Base-by-base conservation (phyloP, 2,888 invertebrate species). In the Loripinus fragilis region DNA sequence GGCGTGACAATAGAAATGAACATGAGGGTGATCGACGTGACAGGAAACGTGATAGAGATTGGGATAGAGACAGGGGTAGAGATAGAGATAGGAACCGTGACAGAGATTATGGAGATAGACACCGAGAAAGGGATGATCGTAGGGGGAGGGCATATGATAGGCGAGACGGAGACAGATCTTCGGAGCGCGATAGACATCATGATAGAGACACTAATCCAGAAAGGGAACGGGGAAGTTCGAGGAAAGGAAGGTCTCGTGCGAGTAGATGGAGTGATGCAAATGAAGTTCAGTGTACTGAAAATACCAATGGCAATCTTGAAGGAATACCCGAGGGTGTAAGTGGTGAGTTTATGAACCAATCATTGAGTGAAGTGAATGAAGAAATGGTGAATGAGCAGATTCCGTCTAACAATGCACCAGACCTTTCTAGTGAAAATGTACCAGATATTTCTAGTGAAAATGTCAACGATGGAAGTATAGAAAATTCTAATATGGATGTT, bases 251-350 rank as follows among this genome's bases (percentile, higher is more conserved):
- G n/a, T 38, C 76, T 65, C 76, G 89, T 41, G 80, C 76, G 41
- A 86, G 85, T 75, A 76, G 87, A 38, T 87, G 87, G 87, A 81
- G 88, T 74, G 80, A 86, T 77, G 76, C 64, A 25, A 73, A 76
- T n/a, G 76, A 80, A 45, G 66, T 45, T 41, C 41, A 8, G 50
- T 20, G 30, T 42, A 38, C 42, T n/a, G 10, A 52, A 38, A 20
- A 41, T 33, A 72, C 42, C 17, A 45, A 65, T 35, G 65, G 66
- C 52, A 66, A 66, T 38, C 50, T 48, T 65, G 73, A 65, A 66
- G 73, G 65, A 25, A 25, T 73, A 10, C 66, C 45, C 64, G 67
- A 55, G 28, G 60, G 50, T 60, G 65, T 38, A 12, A 12, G 38
- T 38, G 71, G 48, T 71, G 64, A 72, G 35, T 60, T 35, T 48